These are phyloP conservation scores for Chelon auratus DNA, from an alignment of 2,797 vertebrate genomes.

Conservation along the genomic window DNA sequence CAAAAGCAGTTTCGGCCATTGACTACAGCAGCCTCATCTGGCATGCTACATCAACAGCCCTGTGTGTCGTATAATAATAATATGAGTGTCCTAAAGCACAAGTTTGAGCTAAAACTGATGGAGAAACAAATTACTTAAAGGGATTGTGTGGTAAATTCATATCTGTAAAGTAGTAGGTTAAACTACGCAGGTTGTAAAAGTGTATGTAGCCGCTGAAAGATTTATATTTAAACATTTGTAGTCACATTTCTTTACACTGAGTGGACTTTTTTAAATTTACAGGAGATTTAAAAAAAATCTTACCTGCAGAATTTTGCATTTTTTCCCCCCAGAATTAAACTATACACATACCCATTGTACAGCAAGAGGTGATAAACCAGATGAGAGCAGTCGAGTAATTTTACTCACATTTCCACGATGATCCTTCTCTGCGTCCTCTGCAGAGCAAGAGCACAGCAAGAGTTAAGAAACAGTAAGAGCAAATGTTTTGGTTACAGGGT, in stretches of 20 bases:
- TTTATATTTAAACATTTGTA: neutral
- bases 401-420: slow-evolving; percentile 78
- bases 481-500: neutral
- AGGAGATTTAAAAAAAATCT: no score
- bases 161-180: neutral
- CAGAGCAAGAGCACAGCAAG: slow-evolving; percentile 5
- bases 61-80: slow-evolving; percentile 10
- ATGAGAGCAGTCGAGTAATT: slow-evolving; percentile 36
- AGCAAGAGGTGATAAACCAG: slow-evolving; percentile 32
- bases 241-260: no score
- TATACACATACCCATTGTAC: neutral
- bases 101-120: neutral
- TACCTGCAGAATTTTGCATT: neutral
- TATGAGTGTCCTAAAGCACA: neutral
- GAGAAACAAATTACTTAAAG: neutral
- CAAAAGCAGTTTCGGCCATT: slow-evolving; percentile 50
- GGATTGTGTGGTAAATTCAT: neutral
- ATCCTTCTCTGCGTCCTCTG: slow-evolving; percentile 75
- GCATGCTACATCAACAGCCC: slow-evolving; percentile 58
- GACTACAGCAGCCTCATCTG: slow-evolving; percentile 70
- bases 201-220: neutral
- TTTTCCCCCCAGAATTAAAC: neutral
- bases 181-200: neutral
- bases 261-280: no score
- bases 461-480: neutral